These are phyloP conservation scores for Prionace glauca DNA, from an alignment of 2,797 vertebrate genomes.

Conservation along the genomic window DNA sequence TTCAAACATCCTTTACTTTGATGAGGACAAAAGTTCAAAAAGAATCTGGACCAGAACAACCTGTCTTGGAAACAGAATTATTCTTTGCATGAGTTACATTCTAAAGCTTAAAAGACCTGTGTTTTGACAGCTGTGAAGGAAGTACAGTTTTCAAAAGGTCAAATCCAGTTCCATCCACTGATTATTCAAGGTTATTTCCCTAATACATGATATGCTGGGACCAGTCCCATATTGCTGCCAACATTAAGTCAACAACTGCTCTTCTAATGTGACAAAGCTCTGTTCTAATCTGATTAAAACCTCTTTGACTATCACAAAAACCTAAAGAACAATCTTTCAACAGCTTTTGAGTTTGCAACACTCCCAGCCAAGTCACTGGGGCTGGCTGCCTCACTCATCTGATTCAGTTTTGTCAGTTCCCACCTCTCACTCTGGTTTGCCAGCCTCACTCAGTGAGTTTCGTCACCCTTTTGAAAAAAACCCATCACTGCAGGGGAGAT, in stretches of 20 bases:
- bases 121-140: slow-evolving; percentile 32
- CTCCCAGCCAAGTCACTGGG: background rate
- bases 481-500: background rate
- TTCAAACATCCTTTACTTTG: background rate
- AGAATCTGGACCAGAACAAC: background rate
- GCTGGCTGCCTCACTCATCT: background rate
- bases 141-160: background rate
- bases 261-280: background rate
- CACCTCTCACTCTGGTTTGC: background rate
- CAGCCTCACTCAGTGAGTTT: background rate
- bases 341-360: background rate
- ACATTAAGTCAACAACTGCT: background rate
- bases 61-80: background rate
- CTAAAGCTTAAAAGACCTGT: background rate
- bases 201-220: background rate
- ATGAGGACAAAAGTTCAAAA: background rate
- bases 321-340: background rate
- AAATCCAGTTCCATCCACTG: background rate
- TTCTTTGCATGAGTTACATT: background rate
- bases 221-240: background rate
- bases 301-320: background rate
- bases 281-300: slow-evolving; percentile 14
- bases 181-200: background rate
- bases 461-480: background rate
- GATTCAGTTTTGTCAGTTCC: background rate